Evolutionary conservation across 2,113 vertebrate genomes (phyloP).

Genomic region (Hystrix brachyura): DNA sequence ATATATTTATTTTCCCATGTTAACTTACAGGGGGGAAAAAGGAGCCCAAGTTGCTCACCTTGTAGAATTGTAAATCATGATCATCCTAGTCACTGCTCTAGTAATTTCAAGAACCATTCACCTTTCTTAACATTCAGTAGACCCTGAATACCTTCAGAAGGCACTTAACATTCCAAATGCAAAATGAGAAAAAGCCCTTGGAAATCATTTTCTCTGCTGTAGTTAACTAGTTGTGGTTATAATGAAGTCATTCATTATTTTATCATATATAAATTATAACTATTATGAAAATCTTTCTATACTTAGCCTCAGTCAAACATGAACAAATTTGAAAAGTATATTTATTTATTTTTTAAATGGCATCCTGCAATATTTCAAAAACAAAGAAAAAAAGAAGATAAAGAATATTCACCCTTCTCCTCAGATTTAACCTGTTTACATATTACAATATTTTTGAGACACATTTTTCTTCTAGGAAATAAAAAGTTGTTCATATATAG

Average conservation of each 20-base stretch:
- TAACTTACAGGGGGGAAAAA: neutral
- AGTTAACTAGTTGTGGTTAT: conserved; percentile 59
- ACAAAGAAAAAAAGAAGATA: conserved; percentile 39
- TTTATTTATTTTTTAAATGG: conserved; percentile 31
- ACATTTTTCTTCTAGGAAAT: conserved; percentile 7
- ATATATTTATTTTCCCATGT: conserved; percentile 8
- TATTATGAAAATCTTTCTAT: conserved; percentile 30
- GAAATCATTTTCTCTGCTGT: conserved; percentile 57
- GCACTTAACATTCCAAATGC: conserved; percentile 61
- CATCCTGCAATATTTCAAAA: conserved; percentile 30
- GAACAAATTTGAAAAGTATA: conserved; percentile 58
- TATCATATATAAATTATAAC: conserved; percentile 41
- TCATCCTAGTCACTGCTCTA: neutral
- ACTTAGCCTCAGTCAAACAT: conserved; percentile 33
- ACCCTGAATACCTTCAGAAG: conserved; percentile 48
- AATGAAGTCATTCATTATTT: conserved; percentile 53
- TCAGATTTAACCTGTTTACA: conserved; percentile 13
- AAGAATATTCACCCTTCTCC: neutral
- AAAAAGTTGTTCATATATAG: neutral
- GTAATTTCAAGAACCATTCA: conserved; percentile 67
- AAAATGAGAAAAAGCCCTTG: conserved; percentile 18
- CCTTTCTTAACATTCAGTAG: conserved; percentile 58
- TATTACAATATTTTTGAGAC: neutral
- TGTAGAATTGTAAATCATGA: conserved; percentile 42
- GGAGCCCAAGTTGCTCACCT: neutral